Evolutionary conservation across 2,797 vertebrate species (phyloP).

Genomic region (Malurus splendens): DNA sequence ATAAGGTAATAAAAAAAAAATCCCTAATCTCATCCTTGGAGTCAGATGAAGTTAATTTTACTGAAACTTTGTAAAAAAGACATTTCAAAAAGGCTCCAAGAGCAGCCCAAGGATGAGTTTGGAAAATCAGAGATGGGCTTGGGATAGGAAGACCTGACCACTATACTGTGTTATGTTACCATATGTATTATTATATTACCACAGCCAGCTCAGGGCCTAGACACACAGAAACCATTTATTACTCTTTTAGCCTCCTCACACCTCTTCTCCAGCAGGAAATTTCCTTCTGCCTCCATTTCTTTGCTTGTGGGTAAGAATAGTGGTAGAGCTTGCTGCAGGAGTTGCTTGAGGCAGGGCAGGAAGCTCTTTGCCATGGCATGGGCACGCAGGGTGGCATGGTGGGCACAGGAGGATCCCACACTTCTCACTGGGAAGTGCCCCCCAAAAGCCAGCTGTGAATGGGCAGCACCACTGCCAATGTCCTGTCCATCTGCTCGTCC

Average conservation of each 20-base stretch:
- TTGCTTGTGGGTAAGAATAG: rapidly evolving
- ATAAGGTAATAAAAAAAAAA: background rate
- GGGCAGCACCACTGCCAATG: background rate
- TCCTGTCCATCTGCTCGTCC: background rate
- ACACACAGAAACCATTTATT: background rate
- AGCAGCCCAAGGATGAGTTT: background rate
- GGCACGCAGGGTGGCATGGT: background rate
- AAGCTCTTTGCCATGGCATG: rapidly evolving
- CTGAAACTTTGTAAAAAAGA: background rate
- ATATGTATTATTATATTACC: background rate
- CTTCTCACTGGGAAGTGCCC: rapidly evolving
- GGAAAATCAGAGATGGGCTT: background rate
- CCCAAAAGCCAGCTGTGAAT: background rate
- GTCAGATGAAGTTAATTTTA: background rate
- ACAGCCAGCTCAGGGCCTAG: background rate
- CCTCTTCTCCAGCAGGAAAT: background rate
- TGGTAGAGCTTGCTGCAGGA: background rate
- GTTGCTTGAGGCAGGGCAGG: rapidly evolving
- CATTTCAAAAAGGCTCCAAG: background rate
- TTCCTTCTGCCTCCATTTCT: background rate
- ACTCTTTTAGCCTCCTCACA: background rate
- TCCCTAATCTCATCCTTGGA: background rate
- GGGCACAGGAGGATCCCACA: background rate
- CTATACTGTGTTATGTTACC: background rate
- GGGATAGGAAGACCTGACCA: background rate